phyloP scores from a whole-genome alignment of 2,113 vertebrate genomes.

The Porphyrio hochstetteri region DNA sequence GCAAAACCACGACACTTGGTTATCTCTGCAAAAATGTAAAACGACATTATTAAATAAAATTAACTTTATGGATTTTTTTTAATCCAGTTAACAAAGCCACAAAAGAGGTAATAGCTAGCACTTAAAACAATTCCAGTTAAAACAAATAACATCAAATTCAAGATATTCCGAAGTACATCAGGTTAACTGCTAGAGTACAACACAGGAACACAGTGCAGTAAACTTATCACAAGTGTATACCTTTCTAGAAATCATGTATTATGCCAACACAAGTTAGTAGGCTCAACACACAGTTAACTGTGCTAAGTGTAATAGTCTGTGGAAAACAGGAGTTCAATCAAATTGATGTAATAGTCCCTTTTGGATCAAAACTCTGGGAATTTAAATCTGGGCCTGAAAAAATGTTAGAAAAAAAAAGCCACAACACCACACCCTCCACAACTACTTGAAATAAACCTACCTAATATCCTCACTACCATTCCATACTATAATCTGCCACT shows the following conservation, averaged over 20 bases:
- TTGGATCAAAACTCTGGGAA: neutral
- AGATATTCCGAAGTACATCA: neutral
- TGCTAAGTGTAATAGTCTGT: neutral
- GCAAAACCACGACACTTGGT: too few relatives aligned
- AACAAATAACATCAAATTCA: neutral
- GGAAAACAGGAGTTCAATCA: constrained; percentile 43
- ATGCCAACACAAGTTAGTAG: neutral
- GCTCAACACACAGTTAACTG: neutral
- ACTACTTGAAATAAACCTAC: constrained; percentile 19
- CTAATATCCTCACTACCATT: neutral
- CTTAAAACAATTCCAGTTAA: neutral
- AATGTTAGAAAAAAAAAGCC: neutral
- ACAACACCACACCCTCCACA: neutral
- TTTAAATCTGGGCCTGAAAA: neutral
- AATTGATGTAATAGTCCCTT: constrained; percentile 24
- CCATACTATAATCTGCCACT: constrained; percentile 41
- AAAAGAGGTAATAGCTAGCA: neutral
- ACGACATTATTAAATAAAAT: neutral
- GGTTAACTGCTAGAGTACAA: neutral
- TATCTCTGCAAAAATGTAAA: neutral
- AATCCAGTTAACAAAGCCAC: neutral
- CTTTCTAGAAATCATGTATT: neutral
- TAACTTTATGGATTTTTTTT: neutral
- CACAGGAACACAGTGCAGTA: neutral
- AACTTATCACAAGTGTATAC: neutral